Evolutionary conservation across 2,888 invertebrate genomes (phyloP).

Genomic region (Gymnocheta viridis): DNA sequence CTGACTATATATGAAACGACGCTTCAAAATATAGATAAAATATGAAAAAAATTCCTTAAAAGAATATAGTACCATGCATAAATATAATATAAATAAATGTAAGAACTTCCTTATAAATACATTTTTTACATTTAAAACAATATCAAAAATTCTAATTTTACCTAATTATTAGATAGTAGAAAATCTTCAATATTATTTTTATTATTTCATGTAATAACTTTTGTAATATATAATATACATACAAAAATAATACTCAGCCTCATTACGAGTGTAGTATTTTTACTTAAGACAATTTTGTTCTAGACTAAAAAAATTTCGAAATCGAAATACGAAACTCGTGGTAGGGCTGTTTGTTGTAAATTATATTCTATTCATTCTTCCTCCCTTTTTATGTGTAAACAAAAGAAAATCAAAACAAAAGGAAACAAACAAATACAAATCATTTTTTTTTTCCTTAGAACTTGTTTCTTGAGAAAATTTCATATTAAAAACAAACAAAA

Average conservation of each 20-base stretch:
- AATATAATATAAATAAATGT: neutral
- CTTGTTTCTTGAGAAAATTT: too few species aligned
- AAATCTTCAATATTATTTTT: constrained; percentile 22
- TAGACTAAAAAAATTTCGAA: too few species aligned
- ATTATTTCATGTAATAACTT: constrained; percentile 8
- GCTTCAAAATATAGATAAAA: constrained; percentile 47
- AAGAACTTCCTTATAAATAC: neutral
- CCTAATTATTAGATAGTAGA: constrained; percentile 35
- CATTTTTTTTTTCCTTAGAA: too few species aligned
- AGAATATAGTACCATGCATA: neutral
- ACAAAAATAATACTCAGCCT: neutral
- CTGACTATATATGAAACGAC: constrained; percentile 49
- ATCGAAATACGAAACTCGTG: too few species aligned
- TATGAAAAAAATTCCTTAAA: constrained; percentile 18
- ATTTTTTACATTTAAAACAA: neutral
- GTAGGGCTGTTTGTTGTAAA: too few species aligned
- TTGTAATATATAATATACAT: constrained; percentile 5
- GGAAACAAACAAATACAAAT: constrained; percentile 15
- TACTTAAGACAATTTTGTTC: too few species aligned
- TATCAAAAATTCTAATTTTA: neutral
- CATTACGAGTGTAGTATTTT: too few species aligned
- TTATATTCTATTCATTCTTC: neutral
- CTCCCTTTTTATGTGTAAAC: neutral
- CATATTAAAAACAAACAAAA: too few species aligned
- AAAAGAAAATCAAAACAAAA: neutral